These are phyloP conservation scores for Umimayanthus kanabou DNA, from an alignment of 92 coral and sea anemone genomes.

Conservation along the genomic window DNA sequence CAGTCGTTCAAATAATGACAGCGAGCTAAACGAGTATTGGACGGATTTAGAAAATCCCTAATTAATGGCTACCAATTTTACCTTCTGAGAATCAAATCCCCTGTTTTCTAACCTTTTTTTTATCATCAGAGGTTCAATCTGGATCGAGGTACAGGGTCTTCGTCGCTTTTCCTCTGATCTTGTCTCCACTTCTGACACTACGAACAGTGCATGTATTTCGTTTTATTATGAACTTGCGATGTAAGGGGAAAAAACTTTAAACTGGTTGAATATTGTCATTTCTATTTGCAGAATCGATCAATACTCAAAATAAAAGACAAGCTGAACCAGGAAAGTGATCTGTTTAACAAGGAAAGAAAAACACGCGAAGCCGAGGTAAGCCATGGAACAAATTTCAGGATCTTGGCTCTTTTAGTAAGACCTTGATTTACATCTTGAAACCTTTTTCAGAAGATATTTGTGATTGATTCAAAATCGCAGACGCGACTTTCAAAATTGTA, in stretches of 20 bases:
- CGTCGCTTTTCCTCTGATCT: too few relatives aligned
- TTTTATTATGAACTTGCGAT: neutral
- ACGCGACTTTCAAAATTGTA: too few relatives aligned
- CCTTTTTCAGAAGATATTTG: too few relatives aligned
- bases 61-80: too few relatives aligned
- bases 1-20: too few relatives aligned
- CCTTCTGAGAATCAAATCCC: too few relatives aligned
- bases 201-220: neutral
- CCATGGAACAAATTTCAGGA: neutral
- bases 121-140: too few relatives aligned
- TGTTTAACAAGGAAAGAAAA: slow-evolving; percentile 69
- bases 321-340: slow-evolving; percentile 68
- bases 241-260: neutral
- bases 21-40: too few relatives aligned
- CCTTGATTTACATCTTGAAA: too few relatives aligned
- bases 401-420: neutral
- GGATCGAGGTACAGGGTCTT: neutral
- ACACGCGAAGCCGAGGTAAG: slow-evolving; percentile 79
- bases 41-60: too few relatives aligned
- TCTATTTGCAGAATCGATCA: slow-evolving; percentile 64
- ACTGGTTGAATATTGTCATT: neutral
- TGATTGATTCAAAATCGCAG: too few relatives aligned
- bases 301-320: slow-evolving; percentile 79
- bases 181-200: neutral
- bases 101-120: too few relatives aligned